These are phyloP conservation scores for Tribolium castaneum DNA, from an alignment of 1,140 invertebrate species.

Conservation along the genomic window DNA sequence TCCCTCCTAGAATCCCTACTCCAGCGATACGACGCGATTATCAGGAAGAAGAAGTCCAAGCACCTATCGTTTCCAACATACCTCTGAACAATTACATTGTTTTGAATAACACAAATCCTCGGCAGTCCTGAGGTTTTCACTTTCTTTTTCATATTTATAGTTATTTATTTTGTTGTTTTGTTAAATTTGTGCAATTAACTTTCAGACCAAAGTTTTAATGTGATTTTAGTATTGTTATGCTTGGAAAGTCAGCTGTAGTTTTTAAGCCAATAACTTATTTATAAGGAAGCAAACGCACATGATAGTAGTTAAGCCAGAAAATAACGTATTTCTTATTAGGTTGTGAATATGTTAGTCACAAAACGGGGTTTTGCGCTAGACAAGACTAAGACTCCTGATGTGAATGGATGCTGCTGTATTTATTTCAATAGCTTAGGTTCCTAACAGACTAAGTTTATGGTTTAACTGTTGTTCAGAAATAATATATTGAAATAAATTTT, in stretches of 20 bases:
- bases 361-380: not conserved
- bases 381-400: not conserved
- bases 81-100: conserved; percentile 55
- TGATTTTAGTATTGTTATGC: conserved; percentile 51
- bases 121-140: conserved; percentile 50
- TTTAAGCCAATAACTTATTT: conserved; percentile 34
- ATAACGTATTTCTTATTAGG: conserved; percentile 24
- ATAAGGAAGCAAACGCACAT: conserved; percentile 40
- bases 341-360: conserved; percentile 17
- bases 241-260: conserved; percentile 33
- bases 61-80: conserved; percentile 42
- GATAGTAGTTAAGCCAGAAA: conserved; percentile 16
- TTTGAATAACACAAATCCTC: conserved; percentile 46
- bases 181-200: conserved; percentile 47
- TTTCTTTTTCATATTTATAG: conserved; percentile 32
- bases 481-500: conserved; percentile 42
- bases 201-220: conserved; percentile 56
- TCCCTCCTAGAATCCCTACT: conserved; percentile 11
- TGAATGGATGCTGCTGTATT: not conserved
- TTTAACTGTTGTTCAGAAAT: conserved; percentile 25
- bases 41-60: conserved; percentile 42
- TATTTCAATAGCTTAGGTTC: conserved; percentile 19
- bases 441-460: conserved; percentile 24
- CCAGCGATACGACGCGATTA: conserved; percentile 14
- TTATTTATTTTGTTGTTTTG: conserved; percentile 28